Base-by-base conservation (phyloP, 2,797 vertebrate species). In the Syngnathus acus region DNA sequence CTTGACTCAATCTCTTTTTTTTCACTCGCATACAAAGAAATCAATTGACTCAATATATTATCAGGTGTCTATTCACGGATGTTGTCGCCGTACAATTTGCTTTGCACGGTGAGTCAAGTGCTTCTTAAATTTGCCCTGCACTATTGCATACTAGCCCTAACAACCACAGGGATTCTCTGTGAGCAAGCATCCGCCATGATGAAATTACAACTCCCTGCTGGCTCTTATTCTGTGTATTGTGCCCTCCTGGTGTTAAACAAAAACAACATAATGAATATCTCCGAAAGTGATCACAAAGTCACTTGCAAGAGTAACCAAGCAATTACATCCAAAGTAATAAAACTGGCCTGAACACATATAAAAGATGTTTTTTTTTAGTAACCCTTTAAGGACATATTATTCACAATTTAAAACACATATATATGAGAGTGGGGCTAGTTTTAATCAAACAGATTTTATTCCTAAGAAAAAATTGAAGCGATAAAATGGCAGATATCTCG, bases 281-380 rank as follows among this genome's bases (percentile, higher is more conserved):
- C 64, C 17, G 17, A 47, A 65, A 63, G 40, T 40, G 53, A 65
- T 69, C 37, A 64, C 59, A 51, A n/a, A 67, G 48, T 67, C 57
- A 38, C 40, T 38, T 58, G 21, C 53, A 37, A 14, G 32, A 16
- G 26, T 57, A 37, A 17, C 10, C 58, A 60, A 60, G n/a, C 6
- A n/a, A 14, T 54, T 55, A 57, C 63, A 48, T 26, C 39, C n/a
- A 14, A 23, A 37, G 39, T 43, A 23, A 16, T 61, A 23, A n/a
- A 8, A 13, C 11, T 16, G n/a, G 40, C 19, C 58, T 42, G 19
- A n/a, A 40, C 32, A 37, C 3, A 8, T 32, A 8, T 11, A 6
- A 14, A 37, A 14, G 0, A 14, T 32, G 3, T 37, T 0, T 16
- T 16, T 13, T 57, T 57, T 57, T 5, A 57, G 5, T 37, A 13